phyloP scores from a whole-genome alignment of 2,797 vertebrate species.

The Hapalemur alaotrensis region DNA sequence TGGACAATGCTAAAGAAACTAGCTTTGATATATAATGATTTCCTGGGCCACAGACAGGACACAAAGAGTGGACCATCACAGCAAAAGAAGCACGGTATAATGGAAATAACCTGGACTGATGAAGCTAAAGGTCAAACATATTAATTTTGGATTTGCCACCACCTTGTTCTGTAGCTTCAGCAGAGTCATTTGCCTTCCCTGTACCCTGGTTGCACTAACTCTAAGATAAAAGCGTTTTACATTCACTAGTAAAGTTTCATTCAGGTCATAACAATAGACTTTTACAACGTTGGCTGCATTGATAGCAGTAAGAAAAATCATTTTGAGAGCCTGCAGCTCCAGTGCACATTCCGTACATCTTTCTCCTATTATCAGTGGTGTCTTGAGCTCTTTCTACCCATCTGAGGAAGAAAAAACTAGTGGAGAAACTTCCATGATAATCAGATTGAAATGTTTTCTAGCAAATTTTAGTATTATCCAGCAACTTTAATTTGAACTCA shows the following conservation, averaged over 20 bases:
- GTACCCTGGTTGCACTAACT: neutral
- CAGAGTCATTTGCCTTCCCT: neutral
- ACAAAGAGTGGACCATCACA: neutral
- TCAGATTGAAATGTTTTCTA: neutral
- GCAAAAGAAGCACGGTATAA: neutral
- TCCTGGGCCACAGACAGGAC: neutral
- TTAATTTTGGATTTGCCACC: neutral
- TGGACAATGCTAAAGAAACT: neutral
- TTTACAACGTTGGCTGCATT: neutral
- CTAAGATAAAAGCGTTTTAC: neutral
- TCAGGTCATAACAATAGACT: neutral
- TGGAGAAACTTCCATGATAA: neutral
- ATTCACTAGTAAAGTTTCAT: neutral
- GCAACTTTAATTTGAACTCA: neutral
- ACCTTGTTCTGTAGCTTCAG: neutral
- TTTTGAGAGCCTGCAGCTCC: neutral
- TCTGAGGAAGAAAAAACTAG: neutral
- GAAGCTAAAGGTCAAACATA: neutral
- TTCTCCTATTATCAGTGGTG: neutral
- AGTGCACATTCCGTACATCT: neutral
- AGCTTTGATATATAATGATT: neutral
- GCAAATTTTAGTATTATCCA: neutral
- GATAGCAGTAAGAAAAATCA: neutral
- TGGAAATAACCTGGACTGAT: neutral
- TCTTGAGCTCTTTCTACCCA: neutral